Percentiles rank a stretch among this genome's conserved stretches.
These are phyloP conservation scores for Lissocephala sabroskyi DNA, from an alignment of 2,888 invertebrate genomes.

Conservation along the genomic window DNA sequence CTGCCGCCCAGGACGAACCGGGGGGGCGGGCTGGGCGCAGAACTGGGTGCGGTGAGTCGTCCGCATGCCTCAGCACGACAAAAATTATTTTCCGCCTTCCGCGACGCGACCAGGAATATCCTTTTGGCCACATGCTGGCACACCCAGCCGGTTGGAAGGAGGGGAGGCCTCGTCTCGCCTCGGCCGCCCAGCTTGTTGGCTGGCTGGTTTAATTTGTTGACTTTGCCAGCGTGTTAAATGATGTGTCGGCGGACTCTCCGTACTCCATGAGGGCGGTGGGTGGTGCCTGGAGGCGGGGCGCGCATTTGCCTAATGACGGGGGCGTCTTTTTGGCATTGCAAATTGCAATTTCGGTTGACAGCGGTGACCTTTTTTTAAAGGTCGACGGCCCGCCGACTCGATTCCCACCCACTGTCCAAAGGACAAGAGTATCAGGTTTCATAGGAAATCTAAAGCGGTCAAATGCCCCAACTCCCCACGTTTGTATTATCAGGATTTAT, in stretches of 20 bases:
- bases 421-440: too few species aligned
- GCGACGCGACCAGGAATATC: neutral
- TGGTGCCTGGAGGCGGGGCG: neutral
- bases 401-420: too few species aligned
- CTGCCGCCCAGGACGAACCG: constrained; percentile 5
- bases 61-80: constrained; percentile 38
- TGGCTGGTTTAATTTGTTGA: constrained; percentile 42
- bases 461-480: too few species aligned
- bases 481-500: too few species aligned
- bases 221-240: constrained; percentile 22
- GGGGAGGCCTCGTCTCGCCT: too few species aligned
- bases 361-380: constrained; percentile 16
- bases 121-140: neutral
- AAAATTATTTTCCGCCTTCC: constrained; percentile 28
- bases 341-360: constrained; percentile 33
- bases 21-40: constrained; percentile 4
- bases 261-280: neutral
- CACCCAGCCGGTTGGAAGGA: constrained; percentile 16
- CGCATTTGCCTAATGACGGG: constrained; percentile 42
- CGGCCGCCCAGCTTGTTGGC: constrained; percentile 14
- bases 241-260: neutral
- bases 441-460: too few species aligned
- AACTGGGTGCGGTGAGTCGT: constrained; percentile 46
- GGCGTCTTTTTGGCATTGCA: constrained; percentile 50
- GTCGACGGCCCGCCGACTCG: too few species aligned